Conservation (phyloP, 2,113 vertebrate genomes). For the Gymnogyps californianus region DNA sequence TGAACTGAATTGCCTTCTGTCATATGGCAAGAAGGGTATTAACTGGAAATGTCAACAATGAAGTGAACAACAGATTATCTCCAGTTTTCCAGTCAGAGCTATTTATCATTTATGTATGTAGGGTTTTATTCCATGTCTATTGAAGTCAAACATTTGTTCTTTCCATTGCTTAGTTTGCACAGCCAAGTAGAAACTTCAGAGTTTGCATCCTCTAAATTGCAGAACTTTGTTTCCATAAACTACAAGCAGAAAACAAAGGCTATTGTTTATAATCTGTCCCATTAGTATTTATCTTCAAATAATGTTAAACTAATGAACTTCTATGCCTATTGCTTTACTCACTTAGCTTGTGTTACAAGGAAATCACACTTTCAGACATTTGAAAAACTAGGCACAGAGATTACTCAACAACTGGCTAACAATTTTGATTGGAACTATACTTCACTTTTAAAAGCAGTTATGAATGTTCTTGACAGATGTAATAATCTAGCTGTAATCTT, state of each 20-base stretch:
- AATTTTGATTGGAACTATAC: slow-evolving; percentile 9
- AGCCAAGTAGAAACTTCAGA: neutral
- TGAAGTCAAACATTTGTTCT: neutral
- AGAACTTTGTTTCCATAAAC: neutral
- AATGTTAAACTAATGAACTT: neutral
- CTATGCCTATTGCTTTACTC: neutral
- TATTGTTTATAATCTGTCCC: neutral
- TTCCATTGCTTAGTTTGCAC: neutral
- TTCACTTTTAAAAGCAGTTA: slow-evolving; percentile 40
- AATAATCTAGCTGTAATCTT: slow-evolving; percentile 16
- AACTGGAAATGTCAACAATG: neutral
- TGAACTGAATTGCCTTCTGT: neutral
- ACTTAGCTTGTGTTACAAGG: neutral
- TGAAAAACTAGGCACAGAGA: neutral
- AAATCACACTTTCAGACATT: neutral
- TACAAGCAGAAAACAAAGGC: neutral
- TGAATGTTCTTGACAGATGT: slow-evolving; percentile 21
- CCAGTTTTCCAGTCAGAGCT: neutral
- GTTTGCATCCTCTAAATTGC: neutral
- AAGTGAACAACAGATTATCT: neutral
- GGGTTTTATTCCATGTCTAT: neutral
- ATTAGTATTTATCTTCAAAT: neutral
- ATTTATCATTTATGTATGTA: neutral
- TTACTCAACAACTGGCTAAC: neutral
- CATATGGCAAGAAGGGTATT: neutral